phyloP scores from a whole-genome alignment of 2,113 vertebrate genomes.

The Coreoperca whiteheadi region DNA sequence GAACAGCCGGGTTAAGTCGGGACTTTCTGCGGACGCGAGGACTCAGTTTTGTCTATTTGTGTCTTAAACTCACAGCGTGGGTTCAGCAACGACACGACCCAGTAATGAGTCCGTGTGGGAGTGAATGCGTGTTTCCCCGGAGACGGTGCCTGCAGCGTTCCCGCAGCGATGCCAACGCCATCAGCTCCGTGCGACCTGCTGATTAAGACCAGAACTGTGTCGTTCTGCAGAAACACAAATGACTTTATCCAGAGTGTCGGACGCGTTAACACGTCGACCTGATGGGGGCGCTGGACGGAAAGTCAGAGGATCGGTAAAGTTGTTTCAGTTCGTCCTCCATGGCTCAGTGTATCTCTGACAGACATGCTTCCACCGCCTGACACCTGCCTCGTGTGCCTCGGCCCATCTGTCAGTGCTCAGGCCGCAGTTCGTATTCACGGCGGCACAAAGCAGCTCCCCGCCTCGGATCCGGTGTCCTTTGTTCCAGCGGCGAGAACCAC shows the following conservation, averaged over 20 bases:
- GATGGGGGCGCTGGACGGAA: too few relatives aligned
- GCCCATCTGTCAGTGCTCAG: neutral
- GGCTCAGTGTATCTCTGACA: neutral
- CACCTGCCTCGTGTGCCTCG: neutral
- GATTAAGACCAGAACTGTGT: too few relatives aligned
- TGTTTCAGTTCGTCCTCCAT: neutral
- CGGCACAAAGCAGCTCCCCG: conserved; percentile 4
- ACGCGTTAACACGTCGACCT: too few relatives aligned
- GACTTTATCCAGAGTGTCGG: too few relatives aligned
- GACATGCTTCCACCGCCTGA: conserved; percentile 6
- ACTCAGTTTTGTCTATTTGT: too few relatives aligned
- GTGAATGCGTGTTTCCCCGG: neutral
- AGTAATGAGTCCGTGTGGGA: too few relatives aligned
- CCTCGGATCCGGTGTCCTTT: neutral
- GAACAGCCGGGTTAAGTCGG: too few relatives aligned
- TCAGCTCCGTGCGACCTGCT: too few relatives aligned
- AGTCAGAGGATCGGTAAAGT: too few relatives aligned
- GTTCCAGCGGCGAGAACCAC: conserved; percentile 15
- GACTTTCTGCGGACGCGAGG: neutral
- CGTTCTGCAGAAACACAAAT: too few relatives aligned
- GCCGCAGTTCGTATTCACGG: neutral
- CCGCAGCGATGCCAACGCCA: neutral
- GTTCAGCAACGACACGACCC: too few relatives aligned
- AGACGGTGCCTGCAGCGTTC: neutral
- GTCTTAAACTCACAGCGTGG: too few relatives aligned